Evolutionary conservation across 2,797 vertebrate genomes (phyloP).

Genomic region (Tauraco hartlaubi): DNA sequence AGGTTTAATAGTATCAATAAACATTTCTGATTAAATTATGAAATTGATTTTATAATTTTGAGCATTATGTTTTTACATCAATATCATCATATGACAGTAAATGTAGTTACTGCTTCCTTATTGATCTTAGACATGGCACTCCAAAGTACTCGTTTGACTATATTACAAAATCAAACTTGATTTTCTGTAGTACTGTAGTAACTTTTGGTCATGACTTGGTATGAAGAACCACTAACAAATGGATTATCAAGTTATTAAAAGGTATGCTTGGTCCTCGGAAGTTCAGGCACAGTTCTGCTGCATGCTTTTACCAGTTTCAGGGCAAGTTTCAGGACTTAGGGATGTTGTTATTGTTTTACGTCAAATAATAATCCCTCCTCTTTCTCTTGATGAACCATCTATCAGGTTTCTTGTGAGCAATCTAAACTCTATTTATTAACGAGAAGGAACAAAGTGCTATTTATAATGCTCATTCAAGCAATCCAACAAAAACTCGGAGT

Average conservation of each 20-base stretch:
- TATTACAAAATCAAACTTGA: conserved; percentile 97
- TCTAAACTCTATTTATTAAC: conserved; percentile 71
- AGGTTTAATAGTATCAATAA: conserved; percentile 87
- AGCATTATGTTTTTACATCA: conserved; percentile 87
- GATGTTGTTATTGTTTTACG: conserved; percentile 44
- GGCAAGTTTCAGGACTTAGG: conserved; percentile 32
- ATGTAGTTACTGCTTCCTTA: conserved; percentile 91
- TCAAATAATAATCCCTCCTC: conserved; percentile 54
- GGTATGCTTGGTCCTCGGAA: conserved; percentile 52
- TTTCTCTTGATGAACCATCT: conserved; percentile 56
- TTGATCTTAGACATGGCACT: conserved; percentile 91
- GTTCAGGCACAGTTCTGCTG: conserved; percentile 21
- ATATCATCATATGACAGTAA: conserved; percentile 87
- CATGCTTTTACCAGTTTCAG: conserved; percentile 24
- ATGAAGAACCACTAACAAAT: conserved; percentile 69
- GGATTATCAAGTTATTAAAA: conserved; percentile 77
- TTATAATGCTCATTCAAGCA: conserved; percentile 68
- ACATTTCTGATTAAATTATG: conserved; percentile 89
- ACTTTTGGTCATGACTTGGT: conserved; percentile 77
- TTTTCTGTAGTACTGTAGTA: conserved; percentile 88
- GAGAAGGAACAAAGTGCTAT: conserved; percentile 69
- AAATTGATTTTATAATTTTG: conserved; percentile 88
- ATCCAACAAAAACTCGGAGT: conserved; percentile 64
- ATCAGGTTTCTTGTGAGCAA: conserved; percentile 65
- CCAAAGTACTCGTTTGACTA: conserved; percentile 88